phyloP scores from a whole-genome alignment of 2,797 vertebrate genomes.

The Tragelaphus eurycerus region DNA sequence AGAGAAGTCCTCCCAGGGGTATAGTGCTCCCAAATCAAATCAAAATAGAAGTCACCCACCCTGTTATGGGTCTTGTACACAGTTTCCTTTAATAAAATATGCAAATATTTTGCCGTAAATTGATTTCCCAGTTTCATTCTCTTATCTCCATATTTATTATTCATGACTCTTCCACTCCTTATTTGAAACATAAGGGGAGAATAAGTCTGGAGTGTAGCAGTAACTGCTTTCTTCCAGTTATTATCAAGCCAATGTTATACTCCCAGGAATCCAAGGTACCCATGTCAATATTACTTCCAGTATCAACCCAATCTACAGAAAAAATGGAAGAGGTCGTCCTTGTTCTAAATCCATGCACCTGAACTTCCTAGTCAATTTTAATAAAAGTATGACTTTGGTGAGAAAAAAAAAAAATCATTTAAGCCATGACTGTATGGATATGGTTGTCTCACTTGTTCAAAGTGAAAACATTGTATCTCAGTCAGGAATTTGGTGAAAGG shows the following conservation, averaged over 20 bases:
- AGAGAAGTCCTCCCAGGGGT: constrained; percentile 78
- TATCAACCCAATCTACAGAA: constrained; percentile 77
- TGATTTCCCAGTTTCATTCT: constrained; percentile 89
- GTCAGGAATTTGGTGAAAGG: constrained; percentile 53
- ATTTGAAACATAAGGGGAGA: constrained; percentile 69
- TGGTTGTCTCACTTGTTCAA: constrained; percentile 69
- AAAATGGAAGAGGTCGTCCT: constrained; percentile 74
- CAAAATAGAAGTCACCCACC: constrained; percentile 85
- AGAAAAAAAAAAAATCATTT: constrained; percentile 72
- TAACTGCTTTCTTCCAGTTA: constrained; percentile 78
- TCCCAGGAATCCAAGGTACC: constrained; percentile 77
- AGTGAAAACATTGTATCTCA: constrained; percentile 16
- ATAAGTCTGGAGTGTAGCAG: constrained; percentile 19
- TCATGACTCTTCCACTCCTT: constrained; percentile 83
- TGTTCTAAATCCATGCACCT: constrained; percentile 75
- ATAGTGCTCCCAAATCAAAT: constrained; percentile 84
- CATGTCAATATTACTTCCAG: constrained; percentile 77
- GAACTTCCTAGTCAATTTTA: constrained; percentile 70
- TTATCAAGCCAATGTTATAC: constrained; percentile 75
- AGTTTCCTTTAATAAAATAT: constrained; percentile 90
- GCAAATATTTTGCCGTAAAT: constrained; percentile 90
- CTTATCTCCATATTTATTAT: constrained; percentile 89
- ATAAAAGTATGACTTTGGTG: constrained; percentile 70
- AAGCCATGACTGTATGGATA: constrained; percentile 62
- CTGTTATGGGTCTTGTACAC: constrained; percentile 83